Base-by-base conservation (phyloP, 2,797 vertebrate genomes). In the Anas capensis region DNA sequence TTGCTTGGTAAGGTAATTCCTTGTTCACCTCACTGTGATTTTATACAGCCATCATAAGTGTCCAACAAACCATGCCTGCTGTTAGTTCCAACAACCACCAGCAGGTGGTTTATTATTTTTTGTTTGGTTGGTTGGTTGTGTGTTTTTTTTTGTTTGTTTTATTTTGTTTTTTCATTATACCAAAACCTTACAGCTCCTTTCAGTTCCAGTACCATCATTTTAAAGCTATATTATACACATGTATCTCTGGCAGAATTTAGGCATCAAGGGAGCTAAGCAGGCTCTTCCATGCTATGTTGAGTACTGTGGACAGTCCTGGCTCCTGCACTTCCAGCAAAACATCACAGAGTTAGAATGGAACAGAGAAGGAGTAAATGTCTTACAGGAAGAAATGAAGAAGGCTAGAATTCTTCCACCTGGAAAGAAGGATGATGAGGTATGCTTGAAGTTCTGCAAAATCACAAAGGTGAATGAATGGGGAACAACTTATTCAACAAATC, bases 321-420 rank as follows among this genome's bases (percentile, higher is more conserved):
- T 10, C 10, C 48, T 70, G 31, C 19, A 65, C 24, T 12, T 76
- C 54, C 69, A 36, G 29, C 8, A 64, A 69, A 87, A 34, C 3
- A 4, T 14, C 6, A 10, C 14, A 20, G 42, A 26, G 10, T 29
- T 53, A 66, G 70, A 66, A 48, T 51, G 7, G 18, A n/a, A 20
- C 6, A 31, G 20, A 70, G 13, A 49, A 57, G 19, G 4, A 53
- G 6, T 12, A 49, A 49, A 10, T 72, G 6, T 11, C 7, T 85
- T 38, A 48, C 7, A 57, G 15, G 11, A 26, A 78, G 27, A 38
- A 6, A 31, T 29, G 11, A 85, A 62, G 73, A 92, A 44, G 13
- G 20, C 17, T 53, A 7, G 0, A 3, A 44, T 34, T 70, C 17
- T 73, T 71, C 40, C 10, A 29, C 31, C 9, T 0, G 2, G 54